Conservation (phyloP, 2,797 vertebrate species). For the Pitangus sulphuratus region DNA sequence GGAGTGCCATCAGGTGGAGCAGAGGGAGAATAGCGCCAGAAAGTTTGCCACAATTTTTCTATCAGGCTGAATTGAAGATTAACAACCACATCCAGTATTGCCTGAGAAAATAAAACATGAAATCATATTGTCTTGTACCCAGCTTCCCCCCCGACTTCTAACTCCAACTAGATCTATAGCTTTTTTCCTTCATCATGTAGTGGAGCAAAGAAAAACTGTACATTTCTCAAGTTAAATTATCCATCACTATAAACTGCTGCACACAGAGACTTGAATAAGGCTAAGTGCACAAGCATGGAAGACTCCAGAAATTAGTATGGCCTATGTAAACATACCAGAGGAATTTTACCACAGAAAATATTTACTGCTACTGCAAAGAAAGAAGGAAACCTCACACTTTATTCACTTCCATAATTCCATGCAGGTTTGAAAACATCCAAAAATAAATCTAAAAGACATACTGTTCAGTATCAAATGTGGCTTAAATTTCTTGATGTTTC, state of each 20-base stretch:
- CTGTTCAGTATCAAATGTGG: background rate
- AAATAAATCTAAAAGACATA: background rate
- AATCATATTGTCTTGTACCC: background rate
- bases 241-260: background rate
- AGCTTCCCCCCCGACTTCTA: background rate
- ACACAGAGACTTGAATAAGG: background rate
- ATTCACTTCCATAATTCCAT: background rate
- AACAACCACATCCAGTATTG: slow-evolving; percentile 85
- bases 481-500: background rate
- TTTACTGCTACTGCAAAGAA: background rate
- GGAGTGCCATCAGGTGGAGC: slow-evolving; percentile 80
- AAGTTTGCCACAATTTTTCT: slow-evolving; percentile 87
- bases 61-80: slow-evolving; percentile 86
- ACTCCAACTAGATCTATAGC: background rate
- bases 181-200: background rate
- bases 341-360: background rate
- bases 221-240: background rate
- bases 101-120: slow-evolving; percentile 68
- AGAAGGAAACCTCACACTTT: background rate
- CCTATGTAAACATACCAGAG: background rate
- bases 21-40: slow-evolving; percentile 85
- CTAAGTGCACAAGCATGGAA: background rate
- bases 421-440: background rate
- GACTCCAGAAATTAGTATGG: background rate
- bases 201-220: background rate